Conservation (phyloP, 2,888 invertebrate species). For the Eurytoma californica region DNA sequence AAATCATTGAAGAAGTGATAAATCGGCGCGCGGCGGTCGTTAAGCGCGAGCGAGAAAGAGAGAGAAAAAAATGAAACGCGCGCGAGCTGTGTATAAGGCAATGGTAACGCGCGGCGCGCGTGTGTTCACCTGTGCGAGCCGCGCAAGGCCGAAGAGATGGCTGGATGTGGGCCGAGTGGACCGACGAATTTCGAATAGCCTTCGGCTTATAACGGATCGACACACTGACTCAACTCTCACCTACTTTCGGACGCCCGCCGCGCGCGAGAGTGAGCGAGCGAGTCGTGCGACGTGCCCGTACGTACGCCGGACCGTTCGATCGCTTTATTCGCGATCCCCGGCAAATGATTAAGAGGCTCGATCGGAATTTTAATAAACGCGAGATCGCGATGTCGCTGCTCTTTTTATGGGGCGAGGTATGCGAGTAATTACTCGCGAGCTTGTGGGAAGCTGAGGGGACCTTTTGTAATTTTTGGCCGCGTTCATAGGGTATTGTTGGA, state of each 20-base stretch:
- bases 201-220: constrained; percentile 71
- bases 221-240: constrained; percentile 68
- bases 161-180: constrained; percentile 64
- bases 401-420: no score
- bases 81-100: not conserved
- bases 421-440: no score
- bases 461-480: no score
- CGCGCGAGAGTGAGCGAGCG: not conserved
- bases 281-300: not conserved
- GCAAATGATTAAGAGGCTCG: not conserved
- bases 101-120: not conserved
- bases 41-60: not conserved
- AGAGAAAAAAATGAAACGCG: not conserved
- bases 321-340: constrained; percentile 11
- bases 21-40: no score
- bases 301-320: not conserved
- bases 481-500: no score
- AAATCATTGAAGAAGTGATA: no score
- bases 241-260: constrained; percentile 47
- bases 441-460: no score
- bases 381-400: no score
- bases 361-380: no score
- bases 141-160: constrained; percentile 37
- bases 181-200: constrained; percentile 71
- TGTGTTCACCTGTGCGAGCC: constrained; percentile 4